Percentiles rank a stretch among this genome's conserved stretches.
Conservation (phyloP, 2,113 vertebrate species). For the Paracanthobrama guichenoti region DNA sequence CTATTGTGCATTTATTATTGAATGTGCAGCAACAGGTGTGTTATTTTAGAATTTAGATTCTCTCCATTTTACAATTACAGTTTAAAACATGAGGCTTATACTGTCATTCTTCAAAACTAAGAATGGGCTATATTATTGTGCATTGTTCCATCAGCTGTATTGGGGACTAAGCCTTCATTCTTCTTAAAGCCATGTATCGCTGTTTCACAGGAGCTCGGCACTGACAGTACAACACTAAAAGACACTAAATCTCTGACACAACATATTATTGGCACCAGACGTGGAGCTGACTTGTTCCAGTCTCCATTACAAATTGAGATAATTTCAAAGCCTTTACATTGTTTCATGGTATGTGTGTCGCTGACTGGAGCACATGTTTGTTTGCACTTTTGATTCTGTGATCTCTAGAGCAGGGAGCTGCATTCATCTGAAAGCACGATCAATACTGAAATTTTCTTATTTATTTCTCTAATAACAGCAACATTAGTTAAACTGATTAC, state of each 20-base stretch:
- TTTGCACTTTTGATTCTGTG: constrained; percentile 6
- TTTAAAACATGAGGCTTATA: not conserved
- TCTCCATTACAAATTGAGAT: not conserved
- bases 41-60: not conserved
- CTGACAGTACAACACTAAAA: constrained; percentile 1
- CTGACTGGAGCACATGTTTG: not conserved
- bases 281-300: not conserved
- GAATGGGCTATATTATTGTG: not conserved
- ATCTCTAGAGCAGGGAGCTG: not conserved
- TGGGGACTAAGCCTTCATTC: not conserved
- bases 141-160: not conserved
- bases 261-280: not conserved
- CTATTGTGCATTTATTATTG: not conserved
- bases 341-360: not conserved
- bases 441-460: constrained; percentile 32
- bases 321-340: not conserved
- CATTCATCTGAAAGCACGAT: not conserved
- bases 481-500: constrained; percentile 41
- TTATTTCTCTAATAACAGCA: constrained; percentile 34
- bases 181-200: not conserved
- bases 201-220: constrained; percentile 10
- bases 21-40: not conserved
- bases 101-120: not conserved
- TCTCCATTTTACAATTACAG: not conserved
- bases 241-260: not conserved